A percentile compares a stretch with the other conserved stretches of the same genome.
These are phyloP conservation scores for Hyla sarda DNA, from an alignment of 2,113 vertebrate genomes.

Conservation along the genomic window DNA sequence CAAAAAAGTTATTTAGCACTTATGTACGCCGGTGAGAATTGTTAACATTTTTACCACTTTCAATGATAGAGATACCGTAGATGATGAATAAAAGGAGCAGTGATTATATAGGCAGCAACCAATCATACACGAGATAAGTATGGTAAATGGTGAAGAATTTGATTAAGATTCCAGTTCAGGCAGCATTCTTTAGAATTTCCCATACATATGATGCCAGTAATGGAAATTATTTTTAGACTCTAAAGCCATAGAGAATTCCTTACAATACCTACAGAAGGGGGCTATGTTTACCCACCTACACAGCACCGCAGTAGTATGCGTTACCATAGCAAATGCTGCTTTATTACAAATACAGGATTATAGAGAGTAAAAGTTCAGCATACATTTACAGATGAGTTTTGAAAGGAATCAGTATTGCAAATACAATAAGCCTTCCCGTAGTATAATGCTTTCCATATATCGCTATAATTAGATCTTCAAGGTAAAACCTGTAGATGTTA, in stretches of 20 bases:
- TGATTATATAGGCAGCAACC: no score
- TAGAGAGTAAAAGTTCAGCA: slow-evolving; percentile 41
- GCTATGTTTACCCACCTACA: slow-evolving; percentile 42
- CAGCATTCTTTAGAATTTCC: not conserved
- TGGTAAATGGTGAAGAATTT: no score
- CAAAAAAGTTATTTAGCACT: no score
- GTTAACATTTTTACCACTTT: no score
- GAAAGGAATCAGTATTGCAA: slow-evolving; percentile 21
- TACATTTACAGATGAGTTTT: not conserved
- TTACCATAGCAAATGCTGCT: slow-evolving; percentile 48
- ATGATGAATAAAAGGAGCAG: no score
- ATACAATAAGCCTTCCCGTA: not conserved
- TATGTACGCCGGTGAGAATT: no score
- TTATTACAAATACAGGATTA: slow-evolving; percentile 49
- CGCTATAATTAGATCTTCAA: not conserved
- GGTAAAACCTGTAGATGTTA: not conserved
- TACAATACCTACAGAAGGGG: no score
- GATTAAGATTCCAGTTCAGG: no score
- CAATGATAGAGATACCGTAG: no score
- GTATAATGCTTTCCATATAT: not conserved
- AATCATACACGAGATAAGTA: no score
- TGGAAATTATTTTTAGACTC: slow-evolving; percentile 4
- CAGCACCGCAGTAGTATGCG: slow-evolving; percentile 16
- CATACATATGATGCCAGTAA: not conserved
- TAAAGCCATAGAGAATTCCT: not conserved